Base-by-base conservation (phyloP, 2,113 vertebrate genomes). In the Nipponia nippon region DNA sequence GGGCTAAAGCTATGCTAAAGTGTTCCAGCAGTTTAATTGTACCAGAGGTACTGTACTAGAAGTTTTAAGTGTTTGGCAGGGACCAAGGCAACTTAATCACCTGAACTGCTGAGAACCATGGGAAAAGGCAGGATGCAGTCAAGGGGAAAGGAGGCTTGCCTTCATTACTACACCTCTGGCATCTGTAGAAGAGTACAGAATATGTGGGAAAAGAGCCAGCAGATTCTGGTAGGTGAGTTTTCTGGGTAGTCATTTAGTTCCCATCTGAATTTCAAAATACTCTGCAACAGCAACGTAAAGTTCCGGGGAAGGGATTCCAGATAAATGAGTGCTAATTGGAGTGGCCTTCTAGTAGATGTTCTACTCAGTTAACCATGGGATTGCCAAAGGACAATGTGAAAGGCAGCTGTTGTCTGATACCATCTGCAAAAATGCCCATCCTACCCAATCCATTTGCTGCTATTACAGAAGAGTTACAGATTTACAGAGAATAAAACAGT, bases 251-350 rank as follows among this genome's bases (percentile, higher is more conserved):
- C 66, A 88, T 93, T 94, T 91, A 82, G 46, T 62, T 89, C 75
- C 20, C 61, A 87, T 90, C 58, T 96, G 89, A 95, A 96, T 95
- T 96, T 95, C 77, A 93, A 97, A 96, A 89, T 42, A 63, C 40
- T 69, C 73, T 91, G 63, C 47, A 91, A 53, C 40, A 95, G 67
- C 53, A 91, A 66, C 11, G 11, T 62, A 69, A 91, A 97, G 83
- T 95, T 97, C 88, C 53, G 42, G 95, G 77, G 25, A 94, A 96
- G 80, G 81, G 73, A 87, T 91, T 87, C 69, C 52, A 70, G 70
- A 97, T 79, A 97, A 96, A 96, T 95, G 62, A 87, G 46, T 61
- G 34, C 78, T 96, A 95, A 97, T 93, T 97, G 95, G 76, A 96
- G 96, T 86, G 87, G 61, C 22, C 93, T 96, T 96, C 70, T 94